Conservation (phyloP, 2,797 vertebrate species). For the Typhlichthys subterraneus region DNA sequence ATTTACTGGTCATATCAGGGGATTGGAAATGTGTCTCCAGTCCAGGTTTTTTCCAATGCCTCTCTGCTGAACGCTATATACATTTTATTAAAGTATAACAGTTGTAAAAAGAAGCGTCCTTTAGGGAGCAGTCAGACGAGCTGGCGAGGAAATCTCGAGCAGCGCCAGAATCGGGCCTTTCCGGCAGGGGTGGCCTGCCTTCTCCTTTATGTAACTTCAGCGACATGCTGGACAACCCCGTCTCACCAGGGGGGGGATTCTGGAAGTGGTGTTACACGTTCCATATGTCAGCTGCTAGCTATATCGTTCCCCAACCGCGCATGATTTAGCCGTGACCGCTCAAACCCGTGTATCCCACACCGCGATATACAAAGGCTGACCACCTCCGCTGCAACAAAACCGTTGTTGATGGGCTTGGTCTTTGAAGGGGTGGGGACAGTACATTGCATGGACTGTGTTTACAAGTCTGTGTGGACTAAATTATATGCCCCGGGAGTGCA, state of each 20-base stretch:
- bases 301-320: conserved; percentile 36
- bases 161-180: conserved; percentile 12
- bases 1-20: conserved; percentile 1
- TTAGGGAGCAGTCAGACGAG: conserved; percentile 8
- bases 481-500: conserved; percentile 48
- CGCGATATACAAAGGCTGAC: not conserved
- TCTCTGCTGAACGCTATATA: not conserved
- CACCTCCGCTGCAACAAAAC: conserved; percentile 14
- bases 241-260: conserved; percentile 33
- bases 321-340: conserved; percentile 46
- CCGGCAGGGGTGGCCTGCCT: conserved; percentile 43
- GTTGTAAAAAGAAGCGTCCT: conserved; percentile 15
- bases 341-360: conserved; percentile 16
- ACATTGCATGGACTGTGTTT: conserved; percentile 30
- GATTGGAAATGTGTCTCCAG: not conserved
- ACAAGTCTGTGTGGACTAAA: conserved; percentile 37
- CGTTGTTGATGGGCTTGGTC: conserved; percentile 8
- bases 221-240: conserved; percentile 56
- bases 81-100: conserved; percentile 7
- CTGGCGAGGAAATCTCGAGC: conserved; percentile 3
- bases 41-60: not conserved
- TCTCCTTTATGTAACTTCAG: conserved; percentile 31
- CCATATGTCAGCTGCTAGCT: conserved; percentile 42
- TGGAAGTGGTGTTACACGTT: conserved; percentile 26
- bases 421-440: conserved; percentile 30